Conservation (phyloP, 2,797 vertebrate genomes). For the Cichlasoma orientale region DNA sequence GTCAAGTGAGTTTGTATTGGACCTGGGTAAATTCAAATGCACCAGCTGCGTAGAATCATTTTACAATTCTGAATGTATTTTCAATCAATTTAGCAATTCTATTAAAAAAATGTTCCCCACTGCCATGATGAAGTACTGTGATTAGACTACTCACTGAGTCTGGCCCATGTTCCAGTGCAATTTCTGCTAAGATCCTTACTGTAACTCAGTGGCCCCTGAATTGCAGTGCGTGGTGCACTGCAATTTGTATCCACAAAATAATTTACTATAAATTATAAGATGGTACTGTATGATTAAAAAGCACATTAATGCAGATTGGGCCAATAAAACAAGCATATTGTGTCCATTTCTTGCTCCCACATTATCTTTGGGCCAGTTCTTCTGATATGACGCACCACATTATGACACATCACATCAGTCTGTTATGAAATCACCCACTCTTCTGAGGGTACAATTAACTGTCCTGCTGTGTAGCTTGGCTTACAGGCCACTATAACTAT, state of each 20-base stretch:
- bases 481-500: background rate
- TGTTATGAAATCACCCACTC: constrained; percentile 1
- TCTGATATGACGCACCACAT: background rate
- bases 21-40: constrained; percentile 21
- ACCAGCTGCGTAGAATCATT: constrained; percentile 20
- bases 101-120: background rate
- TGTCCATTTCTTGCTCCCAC: background rate
- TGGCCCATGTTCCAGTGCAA: background rate
- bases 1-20: background rate
- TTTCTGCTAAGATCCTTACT: background rate
- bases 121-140: constrained; percentile 1
- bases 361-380: background rate
- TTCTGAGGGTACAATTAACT: background rate
- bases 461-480: background rate
- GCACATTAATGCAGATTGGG: background rate
- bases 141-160: background rate
- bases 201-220: background rate
- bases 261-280: background rate
- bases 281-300: background rate
- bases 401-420: background rate
- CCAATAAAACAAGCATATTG: background rate
- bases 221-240: too few species aligned
- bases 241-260: background rate
- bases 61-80: constrained; percentile 31
- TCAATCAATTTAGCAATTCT: constrained; percentile 15